phyloP scores from a whole-genome alignment of 2,113 vertebrate species.

The Osmerus eperlanus region DNA sequence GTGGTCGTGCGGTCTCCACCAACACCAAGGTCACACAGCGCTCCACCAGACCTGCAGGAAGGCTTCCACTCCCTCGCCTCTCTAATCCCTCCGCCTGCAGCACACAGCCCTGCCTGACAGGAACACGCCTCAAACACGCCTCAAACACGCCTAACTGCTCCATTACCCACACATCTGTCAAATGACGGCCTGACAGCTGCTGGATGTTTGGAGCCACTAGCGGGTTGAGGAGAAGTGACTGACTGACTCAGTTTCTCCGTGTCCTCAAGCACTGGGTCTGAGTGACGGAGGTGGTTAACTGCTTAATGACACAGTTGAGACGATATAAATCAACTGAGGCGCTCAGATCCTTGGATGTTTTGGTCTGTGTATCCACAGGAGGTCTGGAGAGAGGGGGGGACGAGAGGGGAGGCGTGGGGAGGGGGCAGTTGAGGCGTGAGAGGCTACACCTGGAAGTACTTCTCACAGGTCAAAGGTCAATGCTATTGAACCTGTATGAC shows the following conservation, averaged over 20 bases:
- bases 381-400: conserved; percentile 34
- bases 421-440: conserved; percentile 43
- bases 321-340: conserved; percentile 23
- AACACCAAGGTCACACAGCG: conserved; percentile 35
- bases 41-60: conserved; percentile 20
- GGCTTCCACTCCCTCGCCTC: conserved; percentile 44
- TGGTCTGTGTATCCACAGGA: conserved; percentile 58
- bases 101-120: conserved; percentile 33
- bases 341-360: conserved; percentile 61
- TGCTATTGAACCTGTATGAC: conserved; percentile 72
- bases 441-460: conserved; percentile 75
- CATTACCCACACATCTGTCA: conserved; percentile 52
- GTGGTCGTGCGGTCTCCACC: not conserved
- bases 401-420: conserved; percentile 9
- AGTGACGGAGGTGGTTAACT: not conserved
- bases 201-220: conserved; percentile 28
- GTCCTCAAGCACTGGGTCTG: not conserved
- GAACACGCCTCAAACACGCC: conserved; percentile 49
- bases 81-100: conserved; percentile 36
- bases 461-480: conserved; percentile 67
- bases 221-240: conserved; percentile 1
- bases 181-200: conserved; percentile 44
- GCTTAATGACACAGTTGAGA: not conserved
- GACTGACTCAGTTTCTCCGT: conserved; percentile 9
- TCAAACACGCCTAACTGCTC: conserved; percentile 58